Base-by-base conservation (phyloP, 2,113 vertebrate genomes). In the Phalacrocorax brasilianus region DNA sequence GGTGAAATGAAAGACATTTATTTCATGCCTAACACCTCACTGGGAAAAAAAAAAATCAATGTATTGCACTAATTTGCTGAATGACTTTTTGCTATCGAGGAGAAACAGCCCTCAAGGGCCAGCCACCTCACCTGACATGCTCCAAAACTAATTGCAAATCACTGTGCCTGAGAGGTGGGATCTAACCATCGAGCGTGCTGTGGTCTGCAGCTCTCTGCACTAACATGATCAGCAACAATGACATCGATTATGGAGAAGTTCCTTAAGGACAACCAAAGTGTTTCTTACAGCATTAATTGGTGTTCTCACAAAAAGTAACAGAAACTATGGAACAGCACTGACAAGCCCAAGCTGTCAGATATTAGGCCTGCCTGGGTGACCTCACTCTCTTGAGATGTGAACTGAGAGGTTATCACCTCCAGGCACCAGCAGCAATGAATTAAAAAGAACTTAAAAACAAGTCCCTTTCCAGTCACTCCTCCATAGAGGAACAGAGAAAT, bases 1-100 rank as follows among this genome's bases (percentile, higher is more conserved):
- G 92, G 88, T 88, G 95, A 97, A 98, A 97, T 97, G 86, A 97
- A 98, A 97, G 77, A 84, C 92, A 92, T 97, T 97, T 95, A 50
- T 95, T 98, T 94, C 70, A 50, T 40, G 14, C 80, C 63, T 93
- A 86, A 91, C 93, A 96, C 23, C 32, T 81, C 77, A 91, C 56
- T 85, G 65, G 78, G 55, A 81, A 76, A 81, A 75, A 45, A 45
- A 90, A 91, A 93, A 97, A 94, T 85, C 93, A 38, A 89, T 95
- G 59, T 70, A 93, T 91, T 76, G 88, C 55, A 89, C 81, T 96
- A 92, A 97, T 97, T 97, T 93, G 45, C 92, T 92, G 84, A 96
- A 92, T 97, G 96, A 97, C 84, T 95, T 97, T 87, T 80, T 84
- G 58, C 67, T 95, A 70, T 93, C 4, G 1, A 88, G 70, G 33